These are phyloP conservation scores for Cliona cf. orientalis DNA, from an alignment of 37 sponge, comb jelly and placozoan species.

Conservation along the genomic window DNA sequence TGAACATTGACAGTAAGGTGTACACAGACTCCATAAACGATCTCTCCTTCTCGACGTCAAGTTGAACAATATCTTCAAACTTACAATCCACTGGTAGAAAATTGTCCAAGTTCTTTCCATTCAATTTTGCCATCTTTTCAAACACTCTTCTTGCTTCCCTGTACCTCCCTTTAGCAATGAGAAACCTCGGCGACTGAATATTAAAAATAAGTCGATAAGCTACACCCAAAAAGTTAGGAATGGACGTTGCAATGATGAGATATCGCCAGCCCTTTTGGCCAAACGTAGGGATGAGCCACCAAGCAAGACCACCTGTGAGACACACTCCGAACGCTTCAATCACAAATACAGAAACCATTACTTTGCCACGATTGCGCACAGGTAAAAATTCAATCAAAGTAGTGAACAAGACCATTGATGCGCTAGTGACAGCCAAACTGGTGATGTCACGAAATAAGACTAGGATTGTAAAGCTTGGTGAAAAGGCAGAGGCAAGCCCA, in stretches of 20 bases:
- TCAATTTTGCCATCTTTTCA: slow-evolving; percentile 5
- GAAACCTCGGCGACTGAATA: slow-evolving; percentile 34
- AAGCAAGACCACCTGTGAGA: slow-evolving; percentile 51
- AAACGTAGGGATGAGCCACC: slow-evolving; percentile 67
- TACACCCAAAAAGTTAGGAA: slow-evolving; percentile 21
- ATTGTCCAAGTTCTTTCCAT: slow-evolving; percentile 26
- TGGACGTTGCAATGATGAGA: slow-evolving; percentile 5
- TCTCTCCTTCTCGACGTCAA: background rate
- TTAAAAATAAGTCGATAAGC: slow-evolving; percentile 15
- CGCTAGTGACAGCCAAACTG: slow-evolving; percentile 30
- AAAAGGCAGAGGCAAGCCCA: slow-evolving; percentile 50
- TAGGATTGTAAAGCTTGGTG: slow-evolving; percentile 24
- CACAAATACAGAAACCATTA: slow-evolving; percentile 11
- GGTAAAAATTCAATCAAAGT: slow-evolving; percentile 58
- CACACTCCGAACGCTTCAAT: slow-evolving; percentile 41
- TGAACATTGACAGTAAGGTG: background rate
- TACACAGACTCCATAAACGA: background rate
- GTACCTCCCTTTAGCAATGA: slow-evolving; percentile 11
- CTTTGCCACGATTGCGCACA: slow-evolving; percentile 31
- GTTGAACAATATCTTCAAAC: background rate
- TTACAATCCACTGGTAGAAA: background rate
- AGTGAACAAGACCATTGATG: slow-evolving; percentile 2
- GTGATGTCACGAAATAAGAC: slow-evolving; percentile 19
- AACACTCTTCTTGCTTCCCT: background rate
- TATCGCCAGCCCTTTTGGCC: slow-evolving; percentile 57